Evolutionary conservation across 2,797 vertebrate species (phyloP).

Genomic region (Vespertilio murinus): DNA sequence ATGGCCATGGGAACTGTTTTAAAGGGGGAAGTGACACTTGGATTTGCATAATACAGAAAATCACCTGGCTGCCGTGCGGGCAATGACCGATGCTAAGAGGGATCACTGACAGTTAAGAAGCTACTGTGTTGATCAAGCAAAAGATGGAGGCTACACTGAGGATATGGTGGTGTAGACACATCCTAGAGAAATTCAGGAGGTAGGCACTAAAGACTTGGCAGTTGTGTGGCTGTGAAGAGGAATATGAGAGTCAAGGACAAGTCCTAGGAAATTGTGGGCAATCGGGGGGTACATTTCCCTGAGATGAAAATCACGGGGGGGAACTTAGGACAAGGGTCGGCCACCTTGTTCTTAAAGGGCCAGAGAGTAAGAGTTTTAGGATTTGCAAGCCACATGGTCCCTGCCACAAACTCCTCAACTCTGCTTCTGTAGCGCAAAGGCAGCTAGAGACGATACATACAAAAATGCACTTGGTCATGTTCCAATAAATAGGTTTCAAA

Average conservation of each 20-base stretch:
- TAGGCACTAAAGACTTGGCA: neutral
- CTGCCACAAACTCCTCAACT: neutral
- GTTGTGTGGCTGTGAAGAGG: neutral
- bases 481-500: neutral
- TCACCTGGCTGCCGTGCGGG: neutral
- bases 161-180: neutral
- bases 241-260: neutral
- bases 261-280: neutral
- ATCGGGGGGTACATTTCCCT: neutral
- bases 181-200: neutral
- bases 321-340: neutral
- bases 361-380: neutral
- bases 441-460: accelerated
- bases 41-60: neutral
- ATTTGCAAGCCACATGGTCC: neutral
- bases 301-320: neutral
- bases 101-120: neutral
- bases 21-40: neutral
- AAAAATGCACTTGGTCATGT: neutral
- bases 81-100: neutral
- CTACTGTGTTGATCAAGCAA: neutral
- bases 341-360: neutral
- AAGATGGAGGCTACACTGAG: neutral
- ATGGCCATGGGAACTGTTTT: neutral
- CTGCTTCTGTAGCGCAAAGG: neutral